Conservation (phyloP, 1,140 invertebrate species). For the Helicorthomorpha holstii region DNA sequence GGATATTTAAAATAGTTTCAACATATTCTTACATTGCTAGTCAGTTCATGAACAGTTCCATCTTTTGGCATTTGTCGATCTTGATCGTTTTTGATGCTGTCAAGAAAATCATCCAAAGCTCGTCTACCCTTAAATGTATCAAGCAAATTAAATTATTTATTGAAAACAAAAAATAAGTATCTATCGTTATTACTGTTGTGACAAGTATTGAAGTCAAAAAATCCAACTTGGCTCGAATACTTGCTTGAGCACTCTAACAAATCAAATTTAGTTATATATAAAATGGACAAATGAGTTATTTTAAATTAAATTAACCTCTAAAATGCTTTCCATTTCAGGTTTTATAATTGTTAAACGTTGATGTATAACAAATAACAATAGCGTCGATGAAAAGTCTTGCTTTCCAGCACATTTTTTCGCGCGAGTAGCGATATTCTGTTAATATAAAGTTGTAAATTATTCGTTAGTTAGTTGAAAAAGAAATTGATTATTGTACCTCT, state of each 20-base stretch:
- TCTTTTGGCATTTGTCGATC: constrained; percentile 73
- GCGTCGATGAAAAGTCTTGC: constrained; percentile 63
- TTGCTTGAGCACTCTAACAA: not conserved
- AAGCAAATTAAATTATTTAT: not conserved
- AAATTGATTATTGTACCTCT: constrained; percentile 36
- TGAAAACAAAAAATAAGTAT: not conserved
- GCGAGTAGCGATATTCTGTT: constrained; percentile 48
- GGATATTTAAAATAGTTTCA: not conserved
- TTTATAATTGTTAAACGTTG: constrained; percentile 62
- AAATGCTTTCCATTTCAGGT: constrained; percentile 63
- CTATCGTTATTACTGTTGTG: not conserved
- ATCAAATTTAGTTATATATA: too few relatives aligned
- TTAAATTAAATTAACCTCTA: too few relatives aligned
- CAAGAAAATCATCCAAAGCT: constrained; percentile 81
- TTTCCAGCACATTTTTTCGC: constrained; percentile 59
- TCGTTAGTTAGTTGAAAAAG: not conserved
- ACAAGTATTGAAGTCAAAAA: not conserved
- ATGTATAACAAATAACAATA: constrained; percentile 70
- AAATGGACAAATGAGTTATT: too few relatives aligned
- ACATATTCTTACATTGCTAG: constrained; percentile 53
- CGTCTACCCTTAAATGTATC: constrained; percentile 49
- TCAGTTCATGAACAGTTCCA: constrained; percentile 90
- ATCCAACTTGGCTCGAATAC: not conserved
- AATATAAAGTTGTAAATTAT: not conserved
- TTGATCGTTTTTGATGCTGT: constrained; percentile 67